Evolutionary conservation across 2,797 vertebrate species (phyloP).

Genomic region (Pelobates cultripes): DNA sequence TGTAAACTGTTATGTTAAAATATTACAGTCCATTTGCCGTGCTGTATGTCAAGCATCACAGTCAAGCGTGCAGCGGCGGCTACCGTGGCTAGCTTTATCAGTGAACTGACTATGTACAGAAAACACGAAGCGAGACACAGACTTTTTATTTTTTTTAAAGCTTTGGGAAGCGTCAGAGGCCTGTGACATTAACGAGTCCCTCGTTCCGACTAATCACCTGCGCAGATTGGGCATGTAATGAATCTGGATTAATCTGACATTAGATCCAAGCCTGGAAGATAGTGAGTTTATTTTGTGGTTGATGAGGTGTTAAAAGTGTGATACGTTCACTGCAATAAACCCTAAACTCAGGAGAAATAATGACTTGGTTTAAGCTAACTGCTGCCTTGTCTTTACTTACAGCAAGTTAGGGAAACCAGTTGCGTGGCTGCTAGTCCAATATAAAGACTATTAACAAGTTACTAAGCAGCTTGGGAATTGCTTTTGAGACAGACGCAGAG

Average conservation of each 20-base stretch:
- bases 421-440: background rate
- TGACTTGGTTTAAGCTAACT: conserved; percentile 5
- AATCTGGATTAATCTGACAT: conserved; percentile 50
- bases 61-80: too few relatives aligned
- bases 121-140: too few relatives aligned
- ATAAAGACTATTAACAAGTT: background rate
- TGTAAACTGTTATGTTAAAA: too few relatives aligned
- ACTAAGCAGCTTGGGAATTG: too few relatives aligned
- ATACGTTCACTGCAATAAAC: conserved; percentile 33
- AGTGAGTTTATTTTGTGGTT: conserved; percentile 31
- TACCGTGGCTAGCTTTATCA: too few relatives aligned
- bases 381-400: background rate
- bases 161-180: conserved; percentile 14
- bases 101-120: too few relatives aligned
- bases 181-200: conserved; percentile 54
- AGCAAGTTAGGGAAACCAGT: background rate
- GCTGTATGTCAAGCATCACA: too few relatives aligned
- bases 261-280: conserved; percentile 33
- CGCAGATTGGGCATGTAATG: conserved; percentile 53
- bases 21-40: too few relatives aligned
- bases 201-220: conserved; percentile 49
- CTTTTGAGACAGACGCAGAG: too few relatives aligned
- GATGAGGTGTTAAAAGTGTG: conserved; percentile 51
- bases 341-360: conserved; percentile 31
- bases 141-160: conserved; percentile 2